phyloP scores from a whole-genome alignment of 2,113 vertebrate species.

The Passer montanus region DNA sequence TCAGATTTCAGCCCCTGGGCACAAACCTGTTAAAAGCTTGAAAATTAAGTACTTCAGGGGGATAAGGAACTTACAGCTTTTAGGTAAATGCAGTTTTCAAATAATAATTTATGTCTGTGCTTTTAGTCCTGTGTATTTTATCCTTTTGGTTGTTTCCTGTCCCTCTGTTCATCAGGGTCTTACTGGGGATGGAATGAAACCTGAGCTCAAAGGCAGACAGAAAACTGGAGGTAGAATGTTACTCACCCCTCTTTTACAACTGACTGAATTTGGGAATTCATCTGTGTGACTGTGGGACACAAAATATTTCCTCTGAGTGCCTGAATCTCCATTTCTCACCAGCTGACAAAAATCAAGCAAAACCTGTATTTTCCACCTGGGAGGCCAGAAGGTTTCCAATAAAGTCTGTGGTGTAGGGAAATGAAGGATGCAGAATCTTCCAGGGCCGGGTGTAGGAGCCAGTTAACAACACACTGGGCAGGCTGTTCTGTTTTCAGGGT shows the following conservation, averaged over 20 bases:
- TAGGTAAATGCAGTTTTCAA: not conserved
- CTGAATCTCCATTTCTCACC: not conserved
- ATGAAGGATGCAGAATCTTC: not conserved
- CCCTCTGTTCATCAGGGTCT: not conserved
- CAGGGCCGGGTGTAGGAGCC: not conserved
- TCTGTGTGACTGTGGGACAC: not conserved
- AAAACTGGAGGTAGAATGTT: not conserved
- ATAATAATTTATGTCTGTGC: not conserved
- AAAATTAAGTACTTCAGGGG: not conserved
- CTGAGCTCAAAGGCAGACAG: not conserved
- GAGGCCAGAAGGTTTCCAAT: not conserved
- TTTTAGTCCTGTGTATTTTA: not conserved
- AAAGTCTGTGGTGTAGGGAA: accelerated
- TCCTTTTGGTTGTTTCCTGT: not conserved
- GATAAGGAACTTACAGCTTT: not conserved
- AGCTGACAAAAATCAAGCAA: constrained; percentile 39
- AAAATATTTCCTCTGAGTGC: not conserved
- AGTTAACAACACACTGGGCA: not conserved
- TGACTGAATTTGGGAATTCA: not conserved
- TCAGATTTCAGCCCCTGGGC: not conserved
- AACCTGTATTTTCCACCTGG: not conserved
- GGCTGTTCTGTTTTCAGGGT: not conserved
- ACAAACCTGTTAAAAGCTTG: not conserved
- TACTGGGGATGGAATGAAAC: not conserved
- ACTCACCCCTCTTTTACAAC: not conserved